phyloP scores from a whole-genome alignment of 2,888 invertebrate genomes.

The Gari tellinella region DNA sequence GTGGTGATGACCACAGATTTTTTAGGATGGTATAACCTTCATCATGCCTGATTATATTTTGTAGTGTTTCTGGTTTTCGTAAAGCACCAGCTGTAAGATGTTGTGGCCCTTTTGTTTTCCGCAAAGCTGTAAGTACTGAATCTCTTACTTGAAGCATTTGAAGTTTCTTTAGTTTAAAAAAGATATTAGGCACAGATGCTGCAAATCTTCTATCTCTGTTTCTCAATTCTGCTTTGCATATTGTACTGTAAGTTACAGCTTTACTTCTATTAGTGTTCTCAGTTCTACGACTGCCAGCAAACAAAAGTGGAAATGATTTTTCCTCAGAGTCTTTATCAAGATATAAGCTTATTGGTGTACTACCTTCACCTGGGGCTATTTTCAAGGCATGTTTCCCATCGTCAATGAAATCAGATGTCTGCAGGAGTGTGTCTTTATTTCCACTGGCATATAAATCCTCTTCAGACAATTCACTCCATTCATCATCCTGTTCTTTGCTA shows the following conservation, averaged over 20 bases:
- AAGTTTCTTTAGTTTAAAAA: slow-evolving; percentile 36
- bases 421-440: slow-evolving; percentile 40
- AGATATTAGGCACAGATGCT: slow-evolving; percentile 30
- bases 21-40: slow-evolving; percentile 40
- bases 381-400: slow-evolving; percentile 47
- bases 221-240: slow-evolving; percentile 27
- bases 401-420: slow-evolving; percentile 42
- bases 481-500: slow-evolving; percentile 13
- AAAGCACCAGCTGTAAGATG: slow-evolving; percentile 27
- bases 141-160: slow-evolving; percentile 30
- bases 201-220: slow-evolving; percentile 25
- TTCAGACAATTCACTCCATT: slow-evolving; percentile 32
- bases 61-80: not conserved
- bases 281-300: slow-evolving; percentile 20
- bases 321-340: slow-evolving; percentile 13
- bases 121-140: slow-evolving; percentile 20
- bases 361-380: slow-evolving; percentile 42
- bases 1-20: slow-evolving; percentile 33
- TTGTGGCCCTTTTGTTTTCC: slow-evolving; percentile 17
- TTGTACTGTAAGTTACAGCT: slow-evolving; percentile 11
- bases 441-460: slow-evolving; percentile 25
- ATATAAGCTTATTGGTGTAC: slow-evolving; percentile 24
- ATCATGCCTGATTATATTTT: slow-evolving; percentile 38
- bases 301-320: slow-evolving; percentile 22
- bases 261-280: slow-evolving; percentile 1